Base-by-base conservation (phyloP, 2,797 vertebrate species). In the Columba guinea region DNA sequence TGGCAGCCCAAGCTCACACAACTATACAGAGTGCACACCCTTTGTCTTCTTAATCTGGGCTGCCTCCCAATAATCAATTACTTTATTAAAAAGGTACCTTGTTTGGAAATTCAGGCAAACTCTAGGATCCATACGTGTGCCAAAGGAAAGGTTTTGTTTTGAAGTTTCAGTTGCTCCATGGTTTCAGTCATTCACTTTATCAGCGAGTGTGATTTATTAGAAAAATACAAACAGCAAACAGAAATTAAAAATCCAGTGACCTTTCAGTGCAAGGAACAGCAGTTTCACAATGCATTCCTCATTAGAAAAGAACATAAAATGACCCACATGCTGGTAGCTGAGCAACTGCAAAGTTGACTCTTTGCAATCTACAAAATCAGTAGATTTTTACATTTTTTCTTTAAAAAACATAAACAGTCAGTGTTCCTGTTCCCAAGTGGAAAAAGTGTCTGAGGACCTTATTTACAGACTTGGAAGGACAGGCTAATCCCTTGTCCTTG, bases 381-480 rank as follows among this genome's bases (percentile, higher is more conserved):
- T 4, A 49, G n/a, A 63, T 74, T 85, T 80, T 81, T 13, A 51
- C 26, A 63, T 49, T 34, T 92, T 94, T 79, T 76, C 73, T 90
- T 89, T 87, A 84, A 87, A 88, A 93, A 84, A 49, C 24, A 80
- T 69, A 95, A 95, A 95, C 64, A 92, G 91, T 69, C 30, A 81
- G 64, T 75, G 76, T 95, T 97, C 64, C 11, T 80, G 87, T 87
- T 97, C 95, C 91, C 95, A 95, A 96, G 90, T 84, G 96, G 89
- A 97, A 98, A 97, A 91, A 82, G 69, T 77, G 87, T 84, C 94
- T 91, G 94, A 96, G 92, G 95, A 96, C 87, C 88, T 96, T 96
- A 96, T 96, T 97, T 94, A 90, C 94, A 71, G 90, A 84, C 81
- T 59, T 86, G 94, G 86, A 94, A 96, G 83, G 94, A 93, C 92